Evolutionary conservation across 2,888 invertebrate species (phyloP).

Genomic region (Acleris cristana): DNA sequence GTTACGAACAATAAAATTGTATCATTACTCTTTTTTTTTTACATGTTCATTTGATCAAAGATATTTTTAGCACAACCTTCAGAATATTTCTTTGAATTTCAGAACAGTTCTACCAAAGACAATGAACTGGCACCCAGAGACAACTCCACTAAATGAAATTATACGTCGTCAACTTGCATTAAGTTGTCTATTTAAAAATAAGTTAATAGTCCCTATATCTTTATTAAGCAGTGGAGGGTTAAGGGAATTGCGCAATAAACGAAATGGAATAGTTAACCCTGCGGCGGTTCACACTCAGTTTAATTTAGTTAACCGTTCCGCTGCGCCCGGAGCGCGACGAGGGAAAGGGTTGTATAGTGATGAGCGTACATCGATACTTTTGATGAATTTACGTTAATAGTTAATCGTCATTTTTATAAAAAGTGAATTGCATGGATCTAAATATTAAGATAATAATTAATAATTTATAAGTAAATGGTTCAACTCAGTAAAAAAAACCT

Average conservation of each 20-base stretch:
- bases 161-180: slow-evolving; percentile 14
- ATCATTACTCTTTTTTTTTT: too few relatives aligned
- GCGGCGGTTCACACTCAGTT: slow-evolving; percentile 82
- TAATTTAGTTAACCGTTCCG: slow-evolving; percentile 83
- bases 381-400: not conserved
- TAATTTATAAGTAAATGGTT: too few relatives aligned
- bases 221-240: slow-evolving; percentile 78
- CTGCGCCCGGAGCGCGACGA: slow-evolving; percentile 67
- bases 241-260: slow-evolving; percentile 79
- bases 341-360: slow-evolving; percentile 76
- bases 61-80: too few relatives aligned
- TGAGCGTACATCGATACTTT: slow-evolving; percentile 40
- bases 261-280: slow-evolving; percentile 84
- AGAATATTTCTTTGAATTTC: too few relatives aligned
- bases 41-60: too few relatives aligned
- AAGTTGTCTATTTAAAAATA: slow-evolving; percentile 59
- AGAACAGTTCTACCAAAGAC: too few relatives aligned
- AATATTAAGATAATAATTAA: too few relatives aligned
- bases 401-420: not conserved
- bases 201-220: slow-evolving; percentile 80
- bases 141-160: too few relatives aligned
- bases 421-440: not conserved
- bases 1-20: too few relatives aligned
- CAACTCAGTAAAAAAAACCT: too few relatives aligned
- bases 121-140: too few relatives aligned